phyloP scores from a whole-genome alignment of 2,113 vertebrate genomes.

The Diadophis punctatus region DNA sequence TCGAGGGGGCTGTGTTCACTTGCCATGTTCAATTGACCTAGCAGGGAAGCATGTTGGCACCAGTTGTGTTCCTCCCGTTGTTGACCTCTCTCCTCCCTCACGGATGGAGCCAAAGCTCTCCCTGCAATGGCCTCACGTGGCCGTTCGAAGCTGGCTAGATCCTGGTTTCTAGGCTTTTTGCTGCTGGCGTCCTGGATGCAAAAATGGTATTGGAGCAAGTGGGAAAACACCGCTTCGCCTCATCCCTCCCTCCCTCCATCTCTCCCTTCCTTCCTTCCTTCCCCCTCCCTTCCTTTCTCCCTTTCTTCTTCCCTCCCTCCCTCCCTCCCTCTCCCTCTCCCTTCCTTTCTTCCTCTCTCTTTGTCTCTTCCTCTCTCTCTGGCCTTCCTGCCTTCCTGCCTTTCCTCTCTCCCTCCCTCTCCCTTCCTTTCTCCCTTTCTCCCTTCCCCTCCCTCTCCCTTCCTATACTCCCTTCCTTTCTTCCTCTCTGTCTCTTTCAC shows the following conservation, averaged over 20 bases:
- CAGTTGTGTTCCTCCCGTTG: neutral
- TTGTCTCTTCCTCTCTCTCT: no score
- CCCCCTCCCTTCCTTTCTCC: neutral
- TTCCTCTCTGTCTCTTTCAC: no score
- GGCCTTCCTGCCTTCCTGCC: neutral
- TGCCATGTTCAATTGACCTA: no score
- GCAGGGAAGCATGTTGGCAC: no score
- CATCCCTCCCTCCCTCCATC: accelerated
- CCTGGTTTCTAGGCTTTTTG: neutral
- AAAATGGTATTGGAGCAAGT: neutral
- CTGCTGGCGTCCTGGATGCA: neutral
- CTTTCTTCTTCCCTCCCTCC: no score
- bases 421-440: no score
- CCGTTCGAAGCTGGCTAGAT: neutral
- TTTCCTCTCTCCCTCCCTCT: no score
- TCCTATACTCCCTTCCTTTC: neutral
- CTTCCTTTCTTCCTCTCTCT: neutral
- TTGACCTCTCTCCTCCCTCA: no score
- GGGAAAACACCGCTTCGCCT: neutral
- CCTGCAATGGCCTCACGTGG: no score
- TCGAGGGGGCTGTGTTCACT: no score
- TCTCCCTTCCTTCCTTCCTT: no score
- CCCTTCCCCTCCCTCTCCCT: neutral
- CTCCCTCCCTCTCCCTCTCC: neutral
- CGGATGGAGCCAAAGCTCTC: no score